Conservation (phyloP, 2,797 vertebrate species). For the Neopelma chrysocephalum region DNA sequence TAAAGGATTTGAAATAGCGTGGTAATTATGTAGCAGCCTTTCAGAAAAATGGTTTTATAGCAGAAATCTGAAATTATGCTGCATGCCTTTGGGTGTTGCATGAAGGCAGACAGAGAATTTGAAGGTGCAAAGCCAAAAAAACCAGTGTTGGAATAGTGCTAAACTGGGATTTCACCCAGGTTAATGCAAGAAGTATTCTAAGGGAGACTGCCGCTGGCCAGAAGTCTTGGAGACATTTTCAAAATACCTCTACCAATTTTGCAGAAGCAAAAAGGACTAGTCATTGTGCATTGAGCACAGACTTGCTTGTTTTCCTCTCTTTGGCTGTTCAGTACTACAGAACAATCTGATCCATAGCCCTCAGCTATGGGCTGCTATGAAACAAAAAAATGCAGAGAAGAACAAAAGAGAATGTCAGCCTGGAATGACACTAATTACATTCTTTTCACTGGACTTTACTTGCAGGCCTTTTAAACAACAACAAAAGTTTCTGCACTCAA, state of each 20-base stretch:
- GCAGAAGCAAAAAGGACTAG: background rate
- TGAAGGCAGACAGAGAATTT: background rate
- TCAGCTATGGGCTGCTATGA: background rate
- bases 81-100: background rate
- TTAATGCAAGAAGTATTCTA: background rate
- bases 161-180: background rate
- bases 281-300: background rate
- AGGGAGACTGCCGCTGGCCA: background rate
- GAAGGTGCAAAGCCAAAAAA: background rate
- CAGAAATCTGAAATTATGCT: background rate
- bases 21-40: background rate
- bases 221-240: background rate
- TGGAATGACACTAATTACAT: slow-evolving; percentile 29
- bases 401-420: slow-evolving; percentile 7
- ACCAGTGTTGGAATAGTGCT: background rate
- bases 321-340: background rate
- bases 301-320: background rate
- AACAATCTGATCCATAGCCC: background rate
- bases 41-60: background rate
- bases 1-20: background rate
- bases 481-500: background rate
- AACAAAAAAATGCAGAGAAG: background rate
- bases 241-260: background rate
- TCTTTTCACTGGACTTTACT: slow-evolving; percentile 31
- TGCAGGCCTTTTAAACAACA: background rate